These are phyloP conservation scores for Metalampra italica DNA, from an alignment of 2,888 invertebrate genomes.

Conservation along the genomic window DNA sequence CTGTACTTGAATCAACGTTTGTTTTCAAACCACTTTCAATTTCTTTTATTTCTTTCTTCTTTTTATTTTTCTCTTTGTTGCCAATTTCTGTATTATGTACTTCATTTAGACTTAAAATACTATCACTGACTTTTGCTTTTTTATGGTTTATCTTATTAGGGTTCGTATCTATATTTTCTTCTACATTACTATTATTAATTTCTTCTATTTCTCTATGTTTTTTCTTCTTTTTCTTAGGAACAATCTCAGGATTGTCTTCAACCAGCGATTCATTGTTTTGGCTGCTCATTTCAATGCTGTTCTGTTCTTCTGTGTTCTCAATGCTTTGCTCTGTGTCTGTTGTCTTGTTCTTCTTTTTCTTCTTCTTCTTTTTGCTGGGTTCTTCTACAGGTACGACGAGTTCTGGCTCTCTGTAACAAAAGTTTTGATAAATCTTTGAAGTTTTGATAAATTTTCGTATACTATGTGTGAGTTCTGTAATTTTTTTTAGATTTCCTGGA, in stretches of 20 bases:
- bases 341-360: constrained; percentile 47
- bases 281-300: constrained; percentile 16
- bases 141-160: constrained; percentile 5
- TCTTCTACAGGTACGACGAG: constrained; percentile 47
- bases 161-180: constrained; percentile 1
- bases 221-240: constrained; percentile 5
- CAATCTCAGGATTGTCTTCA: not conserved
- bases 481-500: too few relatives aligned
- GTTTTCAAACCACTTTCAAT: not conserved
- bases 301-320: constrained; percentile 9
- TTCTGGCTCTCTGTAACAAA: constrained; percentile 54
- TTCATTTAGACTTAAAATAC: not conserved
- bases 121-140: constrained; percentile 3
- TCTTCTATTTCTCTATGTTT: constrained; percentile 1
- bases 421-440: constrained; percentile 5
- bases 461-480: too few relatives aligned
- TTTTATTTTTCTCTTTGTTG: not conserved
- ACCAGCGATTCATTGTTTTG: not conserved
- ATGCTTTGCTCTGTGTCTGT: constrained; percentile 3
- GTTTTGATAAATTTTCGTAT: too few relatives aligned
- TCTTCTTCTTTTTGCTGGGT: constrained; percentile 58
- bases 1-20: not conserved
- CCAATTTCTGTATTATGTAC: not conserved
- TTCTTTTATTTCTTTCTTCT: not conserved
- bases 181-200: constrained; percentile 1